A percentile compares a stretch with the other conserved stretches of the same genome.
Evolutionary conservation across 2,888 invertebrate species (phyloP).

Genomic region (Tiphia femorata): DNA sequence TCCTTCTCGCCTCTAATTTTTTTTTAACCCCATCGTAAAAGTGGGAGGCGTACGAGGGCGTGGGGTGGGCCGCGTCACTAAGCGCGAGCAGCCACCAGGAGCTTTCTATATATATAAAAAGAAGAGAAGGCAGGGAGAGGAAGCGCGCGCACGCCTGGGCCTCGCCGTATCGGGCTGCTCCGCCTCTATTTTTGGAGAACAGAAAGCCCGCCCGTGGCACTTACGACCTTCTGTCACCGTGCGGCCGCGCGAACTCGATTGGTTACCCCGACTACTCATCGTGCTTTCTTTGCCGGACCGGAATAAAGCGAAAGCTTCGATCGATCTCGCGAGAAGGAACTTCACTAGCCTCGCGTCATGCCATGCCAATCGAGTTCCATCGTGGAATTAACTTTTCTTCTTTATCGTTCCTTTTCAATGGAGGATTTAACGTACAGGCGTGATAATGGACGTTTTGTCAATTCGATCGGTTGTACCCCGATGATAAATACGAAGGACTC

Average conservation of each 20-base stretch:
- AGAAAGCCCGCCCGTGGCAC: constrained; percentile 54
- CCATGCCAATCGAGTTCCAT: too few relatives aligned
- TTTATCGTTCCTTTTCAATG: too few relatives aligned
- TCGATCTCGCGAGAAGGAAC: too few relatives aligned
- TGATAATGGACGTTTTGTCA: too few relatives aligned
- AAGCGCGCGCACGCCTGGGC: constrained; percentile 29
- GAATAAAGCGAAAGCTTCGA: constrained; percentile 11
- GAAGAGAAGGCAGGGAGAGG: too few relatives aligned
- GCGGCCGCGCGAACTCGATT: constrained; percentile 9
- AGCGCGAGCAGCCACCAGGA: not conserved
- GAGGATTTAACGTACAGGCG: too few relatives aligned
- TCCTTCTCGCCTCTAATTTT: not conserved
- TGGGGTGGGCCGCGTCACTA: not conserved
- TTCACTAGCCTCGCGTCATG: too few relatives aligned
- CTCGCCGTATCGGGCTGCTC: constrained; percentile 59
- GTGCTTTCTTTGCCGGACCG: constrained; percentile 4
- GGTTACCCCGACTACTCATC: constrained; percentile 18
- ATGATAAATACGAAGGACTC: too few relatives aligned
- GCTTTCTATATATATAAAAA: constrained; percentile 32
- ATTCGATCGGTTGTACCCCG: too few relatives aligned
- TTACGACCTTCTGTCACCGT: constrained; percentile 30
- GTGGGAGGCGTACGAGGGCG: not conserved
- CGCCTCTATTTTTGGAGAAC: constrained; percentile 63
- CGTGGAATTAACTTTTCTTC: too few relatives aligned
- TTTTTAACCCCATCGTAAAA: constrained; percentile 1